Percentiles rank a stretch among this genome's conserved stretches.
phyloP scores from a whole-genome alignment of 37 sponge, comb jelly and placozoan genomes.

The Ianthella basta region DNA sequence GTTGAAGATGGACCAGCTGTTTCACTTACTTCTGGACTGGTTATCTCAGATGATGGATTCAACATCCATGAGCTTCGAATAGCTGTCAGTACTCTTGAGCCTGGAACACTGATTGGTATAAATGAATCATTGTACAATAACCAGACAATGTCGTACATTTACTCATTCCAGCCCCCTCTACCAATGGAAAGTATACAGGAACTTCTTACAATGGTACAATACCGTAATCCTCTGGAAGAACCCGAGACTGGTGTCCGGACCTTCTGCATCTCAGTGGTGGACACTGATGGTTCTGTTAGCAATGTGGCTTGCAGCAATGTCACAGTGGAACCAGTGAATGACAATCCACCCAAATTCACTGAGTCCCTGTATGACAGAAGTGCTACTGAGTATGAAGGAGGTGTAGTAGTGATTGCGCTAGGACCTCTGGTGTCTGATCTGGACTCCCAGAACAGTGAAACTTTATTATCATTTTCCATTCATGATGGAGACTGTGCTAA shows the following conservation, averaged over 20 bases:
- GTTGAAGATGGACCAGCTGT: slow-evolving; percentile 51
- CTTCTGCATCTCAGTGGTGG: slow-evolving; percentile 50
- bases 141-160: neutral
- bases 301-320: slow-evolving; percentile 32
- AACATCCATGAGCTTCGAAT: neutral
- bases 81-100: neutral
- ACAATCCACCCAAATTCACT: slow-evolving; percentile 31
- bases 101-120: neutral
- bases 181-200: neutral
- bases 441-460: slow-evolving; percentile 39
- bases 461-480: slow-evolving; percentile 17
- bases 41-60: neutral
- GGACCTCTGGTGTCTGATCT: slow-evolving; percentile 47
- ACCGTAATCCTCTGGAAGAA: slow-evolving; percentile 33
- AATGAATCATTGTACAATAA: neutral
- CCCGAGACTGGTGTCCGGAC: slow-evolving; percentile 42
- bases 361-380: neutral
- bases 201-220: slow-evolving; percentile 33
- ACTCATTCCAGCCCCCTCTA: neutral
- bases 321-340: slow-evolving; percentile 17
- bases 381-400: slow-evolving; percentile 16
- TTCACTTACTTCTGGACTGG: neutral
- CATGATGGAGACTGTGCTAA: slow-evolving; percentile 46
- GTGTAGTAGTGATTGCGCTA: neutral
- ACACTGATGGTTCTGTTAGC: slow-evolving; percentile 25